phyloP scores from a whole-genome alignment of 2,888 invertebrate genomes.

The Globia sparganii region DNA sequence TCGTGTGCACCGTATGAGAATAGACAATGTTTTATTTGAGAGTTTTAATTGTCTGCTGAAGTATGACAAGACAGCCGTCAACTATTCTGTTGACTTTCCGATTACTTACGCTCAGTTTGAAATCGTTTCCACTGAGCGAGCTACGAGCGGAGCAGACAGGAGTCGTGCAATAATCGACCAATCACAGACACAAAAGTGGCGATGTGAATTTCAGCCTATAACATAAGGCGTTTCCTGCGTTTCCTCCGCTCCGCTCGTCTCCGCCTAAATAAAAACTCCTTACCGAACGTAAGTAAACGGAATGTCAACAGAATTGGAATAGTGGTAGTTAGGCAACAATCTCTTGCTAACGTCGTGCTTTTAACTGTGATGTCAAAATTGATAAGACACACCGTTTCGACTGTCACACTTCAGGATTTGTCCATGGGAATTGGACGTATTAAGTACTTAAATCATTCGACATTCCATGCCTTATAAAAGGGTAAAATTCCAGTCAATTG shows the following conservation, averaged over 20 bases:
- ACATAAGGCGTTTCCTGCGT: neutral
- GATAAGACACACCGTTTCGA: neutral
- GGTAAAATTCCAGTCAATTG: neutral
- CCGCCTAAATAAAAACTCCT: neutral
- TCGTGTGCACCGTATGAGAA: slow-evolving; percentile 7
- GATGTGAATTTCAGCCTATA: neutral
- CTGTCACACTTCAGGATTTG: neutral
- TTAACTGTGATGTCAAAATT: neutral
- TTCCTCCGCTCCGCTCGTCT: neutral
- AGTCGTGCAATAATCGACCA: neutral
- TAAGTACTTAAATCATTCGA: slow-evolving; percentile 1
- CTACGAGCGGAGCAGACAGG: neutral
- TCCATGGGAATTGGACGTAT: neutral
- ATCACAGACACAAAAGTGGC: neutral
- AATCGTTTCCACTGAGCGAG: neutral
- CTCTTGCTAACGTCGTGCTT: neutral
- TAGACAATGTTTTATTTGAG: slow-evolving; percentile 18
- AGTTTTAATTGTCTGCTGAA: slow-evolving; percentile 1
- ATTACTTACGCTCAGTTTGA: neutral
- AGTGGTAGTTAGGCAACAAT: neutral
- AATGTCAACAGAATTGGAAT: neutral
- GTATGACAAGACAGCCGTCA: neutral
- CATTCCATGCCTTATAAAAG: neutral
- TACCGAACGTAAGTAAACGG: neutral
- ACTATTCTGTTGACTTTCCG: neutral